Conservation (phyloP, 2,888 invertebrate genomes). For the Chrysolina oricalcia region DNA sequence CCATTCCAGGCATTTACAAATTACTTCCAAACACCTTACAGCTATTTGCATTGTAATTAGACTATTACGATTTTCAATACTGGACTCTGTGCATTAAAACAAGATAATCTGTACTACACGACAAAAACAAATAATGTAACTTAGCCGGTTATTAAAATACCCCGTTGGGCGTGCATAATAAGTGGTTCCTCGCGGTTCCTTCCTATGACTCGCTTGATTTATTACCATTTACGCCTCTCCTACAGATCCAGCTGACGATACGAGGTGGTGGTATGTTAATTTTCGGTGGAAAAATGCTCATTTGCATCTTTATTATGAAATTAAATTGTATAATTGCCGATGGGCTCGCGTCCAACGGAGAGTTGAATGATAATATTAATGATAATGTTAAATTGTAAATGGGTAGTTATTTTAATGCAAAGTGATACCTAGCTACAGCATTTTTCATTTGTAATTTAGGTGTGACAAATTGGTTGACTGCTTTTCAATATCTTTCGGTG, state of each 20-base stretch:
- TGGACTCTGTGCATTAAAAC: not conserved
- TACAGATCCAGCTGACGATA: constrained; percentile 54
- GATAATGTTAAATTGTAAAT: constrained; percentile 18
- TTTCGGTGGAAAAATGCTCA: constrained; percentile 35
- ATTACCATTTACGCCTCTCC: constrained; percentile 58
- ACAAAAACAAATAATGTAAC: constrained; percentile 24
- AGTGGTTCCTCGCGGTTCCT: constrained; percentile 43
- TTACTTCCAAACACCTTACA: not conserved
- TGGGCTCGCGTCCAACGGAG: constrained; percentile 11
- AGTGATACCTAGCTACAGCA: too few species aligned
- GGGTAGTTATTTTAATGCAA: not conserved
- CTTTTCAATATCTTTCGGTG: too few species aligned
- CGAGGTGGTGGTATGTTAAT: constrained; percentile 50
- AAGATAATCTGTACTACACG: not conserved
- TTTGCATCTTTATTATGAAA: constrained; percentile 51
- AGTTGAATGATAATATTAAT: not conserved
- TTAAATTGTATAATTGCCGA: constrained; percentile 36
- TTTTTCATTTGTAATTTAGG: too few species aligned
- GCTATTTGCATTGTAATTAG: constrained; percentile 19
- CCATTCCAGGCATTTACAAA: not conserved
- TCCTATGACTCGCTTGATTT: constrained; percentile 60
- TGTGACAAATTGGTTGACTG: too few species aligned
- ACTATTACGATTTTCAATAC: not conserved
- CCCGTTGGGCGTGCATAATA: constrained; percentile 51
- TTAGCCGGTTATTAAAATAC: constrained; percentile 12